Evolutionary conservation across 2,797 vertebrate genomes (phyloP).

Genomic region (Acrossocheilus fasciatus): DNA sequence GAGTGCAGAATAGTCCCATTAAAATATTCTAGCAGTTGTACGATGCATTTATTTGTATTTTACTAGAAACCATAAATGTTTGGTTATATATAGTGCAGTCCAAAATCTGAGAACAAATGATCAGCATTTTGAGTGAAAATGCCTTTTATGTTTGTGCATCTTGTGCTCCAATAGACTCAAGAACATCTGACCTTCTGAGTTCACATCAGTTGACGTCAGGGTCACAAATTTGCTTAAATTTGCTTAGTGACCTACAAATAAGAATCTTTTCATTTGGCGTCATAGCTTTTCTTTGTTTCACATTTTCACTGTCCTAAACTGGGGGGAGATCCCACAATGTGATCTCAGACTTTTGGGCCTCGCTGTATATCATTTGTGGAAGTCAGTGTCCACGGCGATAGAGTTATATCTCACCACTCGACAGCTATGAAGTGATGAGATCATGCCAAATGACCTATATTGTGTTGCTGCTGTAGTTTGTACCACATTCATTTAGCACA

Average conservation of each 20-base stretch:
- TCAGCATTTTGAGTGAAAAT: background rate
- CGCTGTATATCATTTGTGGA: background rate
- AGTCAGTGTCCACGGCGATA: background rate
- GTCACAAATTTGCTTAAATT: slow-evolving; percentile 23
- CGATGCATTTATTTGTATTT: slow-evolving; percentile 3
- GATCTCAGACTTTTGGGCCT: background rate
- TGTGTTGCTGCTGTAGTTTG: slow-evolving; percentile 2
- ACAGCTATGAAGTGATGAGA: background rate
- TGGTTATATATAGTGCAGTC: background rate
- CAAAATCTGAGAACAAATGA: background rate
- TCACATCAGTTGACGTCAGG: background rate
- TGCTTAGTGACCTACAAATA: slow-evolving; percentile 23
- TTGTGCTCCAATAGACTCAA: slow-evolving; percentile 1
- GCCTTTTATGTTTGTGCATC: background rate
- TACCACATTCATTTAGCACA: background rate
- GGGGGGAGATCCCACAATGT: background rate
- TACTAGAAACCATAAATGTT: background rate
- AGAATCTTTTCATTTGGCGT: slow-evolving; percentile 12
- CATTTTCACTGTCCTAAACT: background rate
- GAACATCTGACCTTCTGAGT: slow-evolving; percentile 23
- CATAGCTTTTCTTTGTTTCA: background rate
- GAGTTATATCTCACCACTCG: slow-evolving; percentile 3
- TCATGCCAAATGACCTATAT: slow-evolving; percentile 30
- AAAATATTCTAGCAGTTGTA: background rate
- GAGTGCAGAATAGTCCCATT: background rate